phyloP scores from a whole-genome alignment of 92 coral and sea anemone genomes.

The Anthopleura xanthogrammica region DNA sequence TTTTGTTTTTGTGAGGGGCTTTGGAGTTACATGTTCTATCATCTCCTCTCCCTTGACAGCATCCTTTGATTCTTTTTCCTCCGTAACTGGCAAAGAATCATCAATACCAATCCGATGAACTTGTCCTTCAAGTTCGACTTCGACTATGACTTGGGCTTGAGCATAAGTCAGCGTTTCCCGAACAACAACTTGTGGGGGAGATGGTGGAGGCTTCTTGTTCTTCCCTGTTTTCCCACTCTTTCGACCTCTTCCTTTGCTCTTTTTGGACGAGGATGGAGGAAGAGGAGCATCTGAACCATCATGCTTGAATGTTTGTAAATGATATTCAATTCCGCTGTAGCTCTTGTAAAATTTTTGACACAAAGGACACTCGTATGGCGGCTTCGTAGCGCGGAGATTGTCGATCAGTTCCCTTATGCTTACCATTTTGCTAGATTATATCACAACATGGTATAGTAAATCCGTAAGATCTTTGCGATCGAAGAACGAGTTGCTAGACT shows the following conservation, averaged over 20 bases:
- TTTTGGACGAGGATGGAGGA: conserved; percentile 77
- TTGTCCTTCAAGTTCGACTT: conserved; percentile 92
- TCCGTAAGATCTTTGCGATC: conserved; percentile 30
- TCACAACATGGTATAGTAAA: conserved; percentile 54
- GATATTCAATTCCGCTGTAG: conserved; percentile 99
- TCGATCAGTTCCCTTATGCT: conserved; percentile 93
- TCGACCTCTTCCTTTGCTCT: conserved; percentile 87
- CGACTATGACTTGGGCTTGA: conserved; percentile 97
- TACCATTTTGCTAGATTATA: conserved; percentile 71
- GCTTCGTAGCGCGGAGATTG: conserved; percentile 87
- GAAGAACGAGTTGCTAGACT: conserved; percentile 5
- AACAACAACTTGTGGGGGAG: conserved; percentile 87
- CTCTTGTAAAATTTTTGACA: conserved; percentile 99
- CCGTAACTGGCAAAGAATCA: conserved; percentile 74
- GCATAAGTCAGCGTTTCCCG: conserved; percentile 99
- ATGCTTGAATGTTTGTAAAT: conserved; percentile 90
- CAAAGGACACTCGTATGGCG: conserved; percentile 99
- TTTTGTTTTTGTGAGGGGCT: conserved; percentile 80
- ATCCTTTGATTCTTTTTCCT: conserved; percentile 56
- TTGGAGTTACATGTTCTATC: conserved; percentile 61
- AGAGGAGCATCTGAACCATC: conserved; percentile 87
- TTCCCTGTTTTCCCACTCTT: conserved; percentile 84
- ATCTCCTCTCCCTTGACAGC: conserved; percentile 62
- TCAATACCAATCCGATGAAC: conserved; percentile 87
- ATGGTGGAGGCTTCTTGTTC: conserved; percentile 93